Base-by-base conservation (phyloP, 1,140 invertebrate species). In the Drosophila elegans region DNA sequence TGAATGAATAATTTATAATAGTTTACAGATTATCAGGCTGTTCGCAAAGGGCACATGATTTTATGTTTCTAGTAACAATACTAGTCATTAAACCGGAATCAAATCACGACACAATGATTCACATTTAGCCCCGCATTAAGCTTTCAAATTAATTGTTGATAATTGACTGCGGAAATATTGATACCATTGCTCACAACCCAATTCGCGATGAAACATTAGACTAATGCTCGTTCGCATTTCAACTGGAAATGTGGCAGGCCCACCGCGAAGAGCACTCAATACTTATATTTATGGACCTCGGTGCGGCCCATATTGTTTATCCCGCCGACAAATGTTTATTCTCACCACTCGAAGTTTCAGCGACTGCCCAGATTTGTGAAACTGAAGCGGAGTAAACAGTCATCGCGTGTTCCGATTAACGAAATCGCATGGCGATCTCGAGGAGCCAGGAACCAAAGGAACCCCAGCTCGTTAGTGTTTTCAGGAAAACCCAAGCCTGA, bases 351-450 rank as follows among this genome's bases (percentile, higher is more conserved):
- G 27, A 55, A 32, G 41, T 73, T 49, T 69, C 36, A 68, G 56
- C 55, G 38, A 60, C 39, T 60, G 54, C 16, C 29, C 67, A 61
- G 68, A 74, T 62, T 73, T 48, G 34, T 55, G 46, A 66, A 63
- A 76, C 73, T 64, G 42, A 64, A 74, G 32, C 59, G 55, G 51
- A 55, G 64, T 85, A 74, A 80, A 84, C 74, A 78, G 27, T 72
- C 74, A 76, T 82, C 79, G 71, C 80, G 74, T 82, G 83, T 79
- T 78, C 67, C 74, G 81, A 73, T 76, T 57, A 83, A 78, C 59
- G 36, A 72, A 82, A 82, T 72, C 74, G 52, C 78, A 62, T 29
- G 52, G 64, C 32, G 32, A 52, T 68, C 61, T 66, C 38, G 45
- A 32, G 29, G n/a, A 25, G 36, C 45, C 63, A 46, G 49, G 73